A percentile compares a stretch with the other conserved stretches of the same genome.
phyloP scores from a whole-genome alignment of 2,888 invertebrate genomes.

The Diarsia mendica region DNA sequence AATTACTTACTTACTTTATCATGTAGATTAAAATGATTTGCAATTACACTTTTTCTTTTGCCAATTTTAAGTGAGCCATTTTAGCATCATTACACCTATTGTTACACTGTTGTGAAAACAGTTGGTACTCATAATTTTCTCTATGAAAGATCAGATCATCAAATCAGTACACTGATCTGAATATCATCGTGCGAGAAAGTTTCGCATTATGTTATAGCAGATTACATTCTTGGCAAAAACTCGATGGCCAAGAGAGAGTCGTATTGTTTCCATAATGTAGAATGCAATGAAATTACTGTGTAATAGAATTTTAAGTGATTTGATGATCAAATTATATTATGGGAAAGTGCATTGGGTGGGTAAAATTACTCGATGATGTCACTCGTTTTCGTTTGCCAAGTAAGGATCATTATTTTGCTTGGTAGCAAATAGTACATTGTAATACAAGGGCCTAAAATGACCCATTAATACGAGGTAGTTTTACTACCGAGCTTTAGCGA shows the following conservation, averaged over 20 bases:
- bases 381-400: background rate
- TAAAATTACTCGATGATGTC: slow-evolving; percentile 26
- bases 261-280: slow-evolving; percentile 63
- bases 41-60: slow-evolving; percentile 12
- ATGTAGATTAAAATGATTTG: slow-evolving; percentile 22
- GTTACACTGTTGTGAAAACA: slow-evolving; percentile 49
- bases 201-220: slow-evolving; percentile 70
- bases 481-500: too few relatives aligned
- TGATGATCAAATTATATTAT: slow-evolving; percentile 47
- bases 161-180: slow-evolving; percentile 71
- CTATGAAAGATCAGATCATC: slow-evolving; percentile 62
- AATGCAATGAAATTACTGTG: slow-evolving; percentile 49
- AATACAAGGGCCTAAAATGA: too few relatives aligned
- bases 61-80: slow-evolving; percentile 26
- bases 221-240: slow-evolving; percentile 68
- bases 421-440: too few relatives aligned
- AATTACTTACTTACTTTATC: slow-evolving; percentile 13
- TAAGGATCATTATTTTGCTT: background rate
- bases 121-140: slow-evolving; percentile 54
- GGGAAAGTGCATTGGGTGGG: slow-evolving; percentile 29
- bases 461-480: too few relatives aligned
- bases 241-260: slow-evolving; percentile 60
- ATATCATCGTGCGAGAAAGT: slow-evolving; percentile 78
- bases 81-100: slow-evolving; percentile 46
- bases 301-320: slow-evolving; percentile 46